Percentiles rank a stretch among this genome's conserved stretches.
These are phyloP conservation scores for Chelonus formosanus DNA, from an alignment of 2,888 invertebrate genomes.

Conservation along the genomic window DNA sequence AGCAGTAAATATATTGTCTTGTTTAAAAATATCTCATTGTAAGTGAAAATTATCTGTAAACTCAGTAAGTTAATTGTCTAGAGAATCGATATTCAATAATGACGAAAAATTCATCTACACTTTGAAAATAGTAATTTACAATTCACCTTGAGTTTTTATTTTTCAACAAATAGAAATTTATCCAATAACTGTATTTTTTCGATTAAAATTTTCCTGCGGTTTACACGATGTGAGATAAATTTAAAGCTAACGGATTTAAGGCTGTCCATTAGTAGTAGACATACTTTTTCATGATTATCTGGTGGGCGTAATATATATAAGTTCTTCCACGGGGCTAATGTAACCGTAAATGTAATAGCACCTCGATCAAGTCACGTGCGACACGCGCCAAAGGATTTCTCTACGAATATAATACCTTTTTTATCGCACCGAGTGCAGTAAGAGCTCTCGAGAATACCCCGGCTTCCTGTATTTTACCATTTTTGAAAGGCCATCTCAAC, in stretches of 20 bases:
- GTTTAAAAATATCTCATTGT: no score
- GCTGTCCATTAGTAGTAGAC: background rate
- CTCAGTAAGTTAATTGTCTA: no score
- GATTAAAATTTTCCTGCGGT: background rate
- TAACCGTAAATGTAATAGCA: constrained; percentile 42
- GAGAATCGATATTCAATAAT: no score
- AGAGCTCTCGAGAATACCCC: background rate
- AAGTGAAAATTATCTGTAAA: no score
- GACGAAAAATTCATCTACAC: no score
- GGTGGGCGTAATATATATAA: background rate
- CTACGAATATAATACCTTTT: constrained; percentile 3
- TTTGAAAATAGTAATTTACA: no score
- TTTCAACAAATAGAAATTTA: no score
- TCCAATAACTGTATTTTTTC: no score
- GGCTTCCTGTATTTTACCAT: background rate
- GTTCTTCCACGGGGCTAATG: constrained; percentile 27
- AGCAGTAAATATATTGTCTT: no score
- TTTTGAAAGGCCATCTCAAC: constrained; percentile 3
- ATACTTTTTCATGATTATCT: constrained; percentile 2
- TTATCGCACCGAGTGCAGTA: background rate
- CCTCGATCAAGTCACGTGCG: constrained; percentile 47
- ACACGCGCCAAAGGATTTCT: constrained; percentile 18
- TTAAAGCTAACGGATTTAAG: constrained; percentile 4
- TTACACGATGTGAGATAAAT: background rate
- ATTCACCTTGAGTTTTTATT: background rate